These are phyloP conservation scores for zebrafish (Danio rerio) DNA, from an alignment of 2,113 vertebrate genomes.

Conservation along the genomic window GRCz12tu NC_133194.1:41508001-41508500, in stretches of 20 bases:
- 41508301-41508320: no score
- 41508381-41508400: not conserved
- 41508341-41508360: no score
- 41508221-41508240: not conserved
- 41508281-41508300: no score
- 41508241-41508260: not conserved
- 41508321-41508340: no score
- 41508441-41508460: not conserved
- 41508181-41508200: not conserved
- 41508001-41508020: not conserved
- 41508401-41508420: not conserved
- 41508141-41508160: not conserved
- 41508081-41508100: not conserved
- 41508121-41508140: slow-evolving; percentile 17
- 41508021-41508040: not conserved
- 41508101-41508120: not conserved
- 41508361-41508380: no score
- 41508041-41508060: no score
- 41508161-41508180: not conserved
- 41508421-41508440: not conserved
- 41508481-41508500: no score
- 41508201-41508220: not conserved
- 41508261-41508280: not conserved
- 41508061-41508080: not conserved
- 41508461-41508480: not conserved